Conservation (phyloP, 2,888 invertebrate genomes). For the Tinea trinotella region DNA sequence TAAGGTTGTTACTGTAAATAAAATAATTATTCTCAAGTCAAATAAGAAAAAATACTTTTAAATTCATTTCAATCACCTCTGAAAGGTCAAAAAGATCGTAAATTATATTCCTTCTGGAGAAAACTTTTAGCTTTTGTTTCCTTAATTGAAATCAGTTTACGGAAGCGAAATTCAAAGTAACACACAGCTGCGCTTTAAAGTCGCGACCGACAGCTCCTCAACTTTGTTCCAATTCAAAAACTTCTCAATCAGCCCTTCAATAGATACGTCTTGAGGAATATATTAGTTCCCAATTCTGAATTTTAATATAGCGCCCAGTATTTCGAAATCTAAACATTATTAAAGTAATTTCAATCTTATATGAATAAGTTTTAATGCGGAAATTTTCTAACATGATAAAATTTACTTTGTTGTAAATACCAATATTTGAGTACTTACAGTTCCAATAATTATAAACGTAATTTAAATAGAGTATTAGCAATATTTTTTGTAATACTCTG, state of each 20-base stretch:
- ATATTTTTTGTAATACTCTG: too few relatives aligned
- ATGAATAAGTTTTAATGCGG: not conserved
- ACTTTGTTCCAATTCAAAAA: conserved; percentile 17
- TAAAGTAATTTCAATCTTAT: not conserved
- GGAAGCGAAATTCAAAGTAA: conserved; percentile 30
- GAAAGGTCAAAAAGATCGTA: conserved; percentile 15
- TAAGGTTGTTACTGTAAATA: too few relatives aligned
- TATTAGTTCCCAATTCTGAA: conserved; percentile 11
- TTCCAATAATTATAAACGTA: too few relatives aligned
- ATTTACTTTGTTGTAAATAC: too few relatives aligned
- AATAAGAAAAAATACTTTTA: not conserved
- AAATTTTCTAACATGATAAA: too few relatives aligned
- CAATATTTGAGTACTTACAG: too few relatives aligned
- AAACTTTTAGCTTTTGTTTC: conserved; percentile 60
- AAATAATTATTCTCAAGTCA: not conserved
- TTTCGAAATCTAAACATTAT: not conserved
- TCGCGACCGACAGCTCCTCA: conserved; percentile 26
- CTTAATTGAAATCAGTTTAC: conserved; percentile 63
- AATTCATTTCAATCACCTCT: conserved; percentile 6
- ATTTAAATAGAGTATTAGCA: too few relatives aligned
- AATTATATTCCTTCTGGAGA: conserved; percentile 50
- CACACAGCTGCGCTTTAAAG: conserved; percentile 53
- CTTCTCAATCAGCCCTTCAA: conserved; percentile 18
- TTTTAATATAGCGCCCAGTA: conserved; percentile 1
- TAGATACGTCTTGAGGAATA: conserved; percentile 17